A percentile compares a stretch with the other conserved stretches of the same genome.
phyloP scores from a whole-genome alignment of 2,797 vertebrate species.

The Rhyacichthys aspro region DNA sequence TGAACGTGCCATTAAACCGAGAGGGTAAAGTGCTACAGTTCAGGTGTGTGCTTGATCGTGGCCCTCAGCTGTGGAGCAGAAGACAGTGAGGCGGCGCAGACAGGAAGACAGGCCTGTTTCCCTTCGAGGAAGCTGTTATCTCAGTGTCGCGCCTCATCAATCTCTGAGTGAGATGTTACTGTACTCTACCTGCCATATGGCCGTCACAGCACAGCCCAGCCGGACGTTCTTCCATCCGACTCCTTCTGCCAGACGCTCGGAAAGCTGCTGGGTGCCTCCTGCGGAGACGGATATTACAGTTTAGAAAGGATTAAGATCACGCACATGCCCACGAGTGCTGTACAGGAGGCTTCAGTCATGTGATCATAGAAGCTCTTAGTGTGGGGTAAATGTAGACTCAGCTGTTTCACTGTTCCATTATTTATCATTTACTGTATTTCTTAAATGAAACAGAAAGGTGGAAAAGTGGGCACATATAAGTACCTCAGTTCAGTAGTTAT shows the following conservation, averaged over 20 bases:
- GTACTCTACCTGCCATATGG: conserved; percentile 82
- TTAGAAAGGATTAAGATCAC: neutral
- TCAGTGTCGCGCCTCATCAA: conserved; percentile 63
- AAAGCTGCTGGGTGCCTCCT: conserved; percentile 84
- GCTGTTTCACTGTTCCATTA: too few species aligned
- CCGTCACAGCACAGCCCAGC: conserved; percentile 74
- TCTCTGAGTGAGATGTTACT: conserved; percentile 73
- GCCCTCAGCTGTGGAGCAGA: conserved; percentile 50
- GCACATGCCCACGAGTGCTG: neutral
- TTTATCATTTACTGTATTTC: too few species aligned
- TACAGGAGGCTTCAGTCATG: too few species aligned
- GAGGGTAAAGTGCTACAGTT: conserved; percentile 1
- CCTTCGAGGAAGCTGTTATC: conserved; percentile 68
- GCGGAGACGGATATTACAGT: conserved; percentile 60
- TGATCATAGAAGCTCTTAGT: too few species aligned
- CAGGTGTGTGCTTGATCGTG: conserved; percentile 5
- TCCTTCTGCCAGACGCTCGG: conserved; percentile 69
- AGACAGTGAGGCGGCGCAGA: conserved; percentile 61
- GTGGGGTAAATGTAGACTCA: too few species aligned
- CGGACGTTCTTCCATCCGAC: conserved; percentile 73
- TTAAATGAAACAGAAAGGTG: too few species aligned
- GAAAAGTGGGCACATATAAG: too few species aligned
- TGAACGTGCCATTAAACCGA: neutral
- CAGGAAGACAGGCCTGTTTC: conserved; percentile 56
- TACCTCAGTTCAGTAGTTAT: too few species aligned